Percentiles rank a stretch among this genome's conserved stretches.
Conservation (phyloP, 1,140 invertebrate species). For the Tribolium madens region DNA sequence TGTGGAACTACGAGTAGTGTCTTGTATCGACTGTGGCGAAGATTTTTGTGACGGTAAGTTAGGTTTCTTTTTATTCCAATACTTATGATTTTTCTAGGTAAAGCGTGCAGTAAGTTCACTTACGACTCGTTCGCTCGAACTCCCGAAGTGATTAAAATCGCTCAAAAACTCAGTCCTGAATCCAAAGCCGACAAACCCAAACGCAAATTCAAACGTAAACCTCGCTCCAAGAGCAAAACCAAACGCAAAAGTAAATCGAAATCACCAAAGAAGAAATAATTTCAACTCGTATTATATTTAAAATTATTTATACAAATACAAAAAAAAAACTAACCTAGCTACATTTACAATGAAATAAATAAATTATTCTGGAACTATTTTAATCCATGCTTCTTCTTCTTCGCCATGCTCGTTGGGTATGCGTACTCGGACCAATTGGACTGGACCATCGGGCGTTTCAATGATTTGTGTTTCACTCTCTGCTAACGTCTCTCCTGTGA, state of each 20-base stretch:
- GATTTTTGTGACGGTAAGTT: constrained; percentile 83
- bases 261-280: constrained; percentile 51
- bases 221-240: constrained; percentile 53
- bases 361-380: constrained; percentile 61
- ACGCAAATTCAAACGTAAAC: constrained; percentile 55
- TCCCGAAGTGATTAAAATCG: constrained; percentile 58
- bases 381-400: constrained; percentile 65
- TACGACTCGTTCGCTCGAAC: constrained; percentile 68
- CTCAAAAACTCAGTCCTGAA: constrained; percentile 52
- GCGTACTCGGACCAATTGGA: constrained; percentile 69
- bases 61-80: constrained; percentile 14
- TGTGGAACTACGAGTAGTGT: constrained; percentile 79
- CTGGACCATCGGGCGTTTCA: constrained; percentile 65
- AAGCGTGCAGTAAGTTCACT: constrained; percentile 66
- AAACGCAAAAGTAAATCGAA: constrained; percentile 55
- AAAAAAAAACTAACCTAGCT: background rate
- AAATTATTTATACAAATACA: background rate
- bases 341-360: background rate
- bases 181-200: constrained; percentile 52
- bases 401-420: constrained; percentile 67
- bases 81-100: constrained; percentile 60
- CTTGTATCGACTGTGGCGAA: constrained; percentile 84
- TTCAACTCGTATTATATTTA: background rate
- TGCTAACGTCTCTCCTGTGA: constrained; percentile 62
- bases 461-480: constrained; percentile 64